Evolutionary conservation across 2,113 vertebrate genomes (phyloP).

Genomic region (Mus musculus): DNA sequence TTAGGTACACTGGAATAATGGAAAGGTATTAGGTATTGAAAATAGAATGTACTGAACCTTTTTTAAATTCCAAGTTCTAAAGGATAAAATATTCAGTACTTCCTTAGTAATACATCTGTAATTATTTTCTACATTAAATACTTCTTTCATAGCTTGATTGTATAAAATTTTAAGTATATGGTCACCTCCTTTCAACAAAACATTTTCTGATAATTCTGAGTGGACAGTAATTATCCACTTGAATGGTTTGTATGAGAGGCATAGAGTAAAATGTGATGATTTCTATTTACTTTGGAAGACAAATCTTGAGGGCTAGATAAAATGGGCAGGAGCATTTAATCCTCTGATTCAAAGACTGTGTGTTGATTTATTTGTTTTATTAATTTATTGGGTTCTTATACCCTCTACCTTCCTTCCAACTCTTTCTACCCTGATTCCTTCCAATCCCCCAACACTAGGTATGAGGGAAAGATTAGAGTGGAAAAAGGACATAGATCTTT

Average conservation of each 20-base stretch:
- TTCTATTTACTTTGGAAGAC: slow-evolving; percentile 82
- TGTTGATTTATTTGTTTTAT: no score
- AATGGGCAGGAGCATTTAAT: slow-evolving; percentile 80
- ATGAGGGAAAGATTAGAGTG: no score
- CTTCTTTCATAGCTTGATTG: slow-evolving; percentile 43
- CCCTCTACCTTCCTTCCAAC: no score
- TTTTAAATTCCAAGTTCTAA: slow-evolving; percentile 27
- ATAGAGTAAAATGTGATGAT: slow-evolving; percentile 79
- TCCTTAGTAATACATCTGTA: slow-evolving; percentile 31
- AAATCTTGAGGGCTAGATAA: slow-evolving; percentile 81
- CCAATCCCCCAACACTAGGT: no score
- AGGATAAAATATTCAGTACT: slow-evolving; percentile 24
- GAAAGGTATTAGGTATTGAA: not conserved
- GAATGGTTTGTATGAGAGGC: slow-evolving; percentile 52
- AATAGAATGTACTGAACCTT: not conserved
- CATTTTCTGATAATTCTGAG: slow-evolving; percentile 54
- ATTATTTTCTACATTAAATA: slow-evolving; percentile 35
- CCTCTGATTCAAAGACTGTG: slow-evolving; percentile 77
- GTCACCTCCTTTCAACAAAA: slow-evolving; percentile 47
- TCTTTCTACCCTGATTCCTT: no score
- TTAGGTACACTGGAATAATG: not conserved
- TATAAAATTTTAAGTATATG: slow-evolving; percentile 29
- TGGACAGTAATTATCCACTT: slow-evolving; percentile 44
- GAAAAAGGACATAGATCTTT: no score
- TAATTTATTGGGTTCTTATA: no score